Evolutionary conservation across 2,888 invertebrate genomes (phyloP).

Genomic region (Ptychoptera albimana): DNA sequence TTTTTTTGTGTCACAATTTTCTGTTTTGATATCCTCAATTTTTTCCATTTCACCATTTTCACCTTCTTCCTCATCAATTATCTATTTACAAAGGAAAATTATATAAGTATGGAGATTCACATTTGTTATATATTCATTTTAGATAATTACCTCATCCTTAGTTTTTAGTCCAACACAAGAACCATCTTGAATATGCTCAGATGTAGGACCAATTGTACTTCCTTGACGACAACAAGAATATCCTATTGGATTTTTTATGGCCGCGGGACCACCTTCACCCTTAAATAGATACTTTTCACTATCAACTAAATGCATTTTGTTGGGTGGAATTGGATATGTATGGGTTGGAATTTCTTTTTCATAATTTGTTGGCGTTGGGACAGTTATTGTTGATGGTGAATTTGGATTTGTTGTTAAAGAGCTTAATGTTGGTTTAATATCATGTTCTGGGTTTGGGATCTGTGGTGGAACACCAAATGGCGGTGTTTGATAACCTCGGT

Average conservation of each 20-base stretch:
- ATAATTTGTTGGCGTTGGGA: constrained; percentile 29
- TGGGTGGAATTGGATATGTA: constrained; percentile 29
- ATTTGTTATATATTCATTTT: constrained; percentile 7
- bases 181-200: constrained; percentile 55
- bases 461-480: too few species aligned
- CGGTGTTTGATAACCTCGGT: too few species aligned
- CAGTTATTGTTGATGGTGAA: constrained; percentile 8
- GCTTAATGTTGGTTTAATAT: neutral
- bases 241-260: constrained; percentile 43
- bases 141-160: constrained; percentile 49
- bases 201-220: constrained; percentile 53
- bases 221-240: constrained; percentile 61
- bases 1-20: constrained; percentile 12
- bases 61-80: constrained; percentile 32
- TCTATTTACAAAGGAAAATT: too few species aligned
- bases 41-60: constrained; percentile 29
- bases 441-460: too few species aligned
- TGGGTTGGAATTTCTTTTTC: constrained; percentile 31
- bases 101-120: too few species aligned
- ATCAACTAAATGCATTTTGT: neutral
- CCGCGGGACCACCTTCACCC: constrained; percentile 54
- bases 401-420: constrained; percentile 6
- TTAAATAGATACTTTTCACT: constrained; percentile 37
- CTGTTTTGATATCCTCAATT: constrained; percentile 8
- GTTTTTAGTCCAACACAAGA: constrained; percentile 56